Conservation (phyloP, 2,113 vertebrate genomes). For the Fukomys damarensis region DNA sequence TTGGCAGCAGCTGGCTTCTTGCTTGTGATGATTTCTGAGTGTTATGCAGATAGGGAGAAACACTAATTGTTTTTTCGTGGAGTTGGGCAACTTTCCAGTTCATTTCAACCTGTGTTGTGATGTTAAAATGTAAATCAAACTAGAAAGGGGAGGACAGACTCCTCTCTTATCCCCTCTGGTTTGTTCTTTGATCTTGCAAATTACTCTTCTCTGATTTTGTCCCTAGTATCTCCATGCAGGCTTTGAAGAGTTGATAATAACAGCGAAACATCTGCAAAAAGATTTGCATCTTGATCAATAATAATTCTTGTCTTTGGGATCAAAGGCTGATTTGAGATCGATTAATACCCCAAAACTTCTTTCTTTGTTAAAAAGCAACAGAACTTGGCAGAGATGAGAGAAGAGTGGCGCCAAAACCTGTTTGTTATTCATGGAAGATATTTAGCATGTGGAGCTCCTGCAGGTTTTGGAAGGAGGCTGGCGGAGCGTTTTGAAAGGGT, state of each 20-base stretch:
- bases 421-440: conserved; percentile 70
- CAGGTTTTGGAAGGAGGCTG: conserved; percentile 63
- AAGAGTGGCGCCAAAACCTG: neutral
- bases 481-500: conserved; percentile 65
- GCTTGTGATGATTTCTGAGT: neutral
- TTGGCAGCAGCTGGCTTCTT: neutral
- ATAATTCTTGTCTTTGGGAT: conserved; percentile 22
- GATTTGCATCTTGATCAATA: conserved; percentile 48
- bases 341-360: conserved; percentile 33
- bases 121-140: conserved; percentile 53
- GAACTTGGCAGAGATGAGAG: conserved; percentile 18
- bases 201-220: conserved; percentile 28
- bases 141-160: neutral
- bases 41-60: neutral
- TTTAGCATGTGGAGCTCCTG: conserved; percentile 54
- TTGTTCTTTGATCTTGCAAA: conserved; percentile 50
- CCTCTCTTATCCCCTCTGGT: neutral
- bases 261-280: neutral
- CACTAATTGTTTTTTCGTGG: neutral
- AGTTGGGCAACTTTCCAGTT: neutral
- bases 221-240: neutral
- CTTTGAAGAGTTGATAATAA: conserved; percentile 66
- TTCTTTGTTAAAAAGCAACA: conserved; percentile 16
- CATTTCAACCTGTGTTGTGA: neutral
- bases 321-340: conserved; percentile 57